Percentiles rank a stretch among this genome's conserved stretches.
Evolutionary conservation across 2,888 invertebrate species (phyloP).

Genomic region (Dione juno): DNA sequence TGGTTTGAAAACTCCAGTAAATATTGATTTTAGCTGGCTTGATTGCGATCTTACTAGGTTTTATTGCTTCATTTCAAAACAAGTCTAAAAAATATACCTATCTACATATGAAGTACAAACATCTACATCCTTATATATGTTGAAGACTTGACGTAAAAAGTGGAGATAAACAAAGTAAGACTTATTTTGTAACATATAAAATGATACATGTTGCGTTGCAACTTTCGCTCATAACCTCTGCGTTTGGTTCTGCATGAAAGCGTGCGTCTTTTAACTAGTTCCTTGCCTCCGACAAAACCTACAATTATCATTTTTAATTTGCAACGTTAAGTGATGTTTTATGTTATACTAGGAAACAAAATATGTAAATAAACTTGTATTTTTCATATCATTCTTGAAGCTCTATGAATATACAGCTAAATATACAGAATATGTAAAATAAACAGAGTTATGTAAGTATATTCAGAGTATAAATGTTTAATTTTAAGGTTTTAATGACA

Average conservation of each 20-base stretch:
- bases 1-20: slow-evolving; percentile 55
- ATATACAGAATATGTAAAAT: neutral
- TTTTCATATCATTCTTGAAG: neutral
- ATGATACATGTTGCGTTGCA: slow-evolving; percentile 60
- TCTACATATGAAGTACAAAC: neutral
- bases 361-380: slow-evolving; percentile 6
- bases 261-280: slow-evolving; percentile 41
- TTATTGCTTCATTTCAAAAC: slow-evolving; percentile 48
- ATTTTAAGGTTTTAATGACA: neutral
- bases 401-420: neutral
- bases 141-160: neutral
- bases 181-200: neutral
- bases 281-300: slow-evolving; percentile 36
- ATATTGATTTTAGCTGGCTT: slow-evolving; percentile 67
- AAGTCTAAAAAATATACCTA: neutral
- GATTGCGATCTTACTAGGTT: slow-evolving; percentile 50
- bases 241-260: slow-evolving; percentile 47
- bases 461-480: too few species aligned
- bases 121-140: neutral
- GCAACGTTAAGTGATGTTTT: slow-evolving; percentile 37
- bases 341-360: slow-evolving; percentile 27
- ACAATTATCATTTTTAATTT: slow-evolving; percentile 40
- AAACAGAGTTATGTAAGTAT: too few species aligned
- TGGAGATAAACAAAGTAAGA: neutral
- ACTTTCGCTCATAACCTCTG: slow-evolving; percentile 72